Percentiles rank a stretch among this genome's conserved stretches.
phyloP scores from a whole-genome alignment of 1,140 invertebrate species.

The Eriosoma lanigerum region DNA sequence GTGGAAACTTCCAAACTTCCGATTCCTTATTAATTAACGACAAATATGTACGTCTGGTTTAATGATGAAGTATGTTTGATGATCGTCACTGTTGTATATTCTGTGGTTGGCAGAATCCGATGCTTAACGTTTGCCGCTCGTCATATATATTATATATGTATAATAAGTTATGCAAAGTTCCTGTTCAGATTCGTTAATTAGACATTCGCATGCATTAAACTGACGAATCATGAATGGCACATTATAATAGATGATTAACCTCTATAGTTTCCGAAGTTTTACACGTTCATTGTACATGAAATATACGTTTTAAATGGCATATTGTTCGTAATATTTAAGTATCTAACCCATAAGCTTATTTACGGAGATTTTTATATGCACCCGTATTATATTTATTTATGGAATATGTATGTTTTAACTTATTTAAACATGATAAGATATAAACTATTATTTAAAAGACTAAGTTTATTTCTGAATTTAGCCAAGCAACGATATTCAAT shows the following conservation, averaged over 20 bases:
- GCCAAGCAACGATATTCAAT: too few species aligned
- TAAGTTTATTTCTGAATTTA: too few species aligned
- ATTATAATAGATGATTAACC: neutral
- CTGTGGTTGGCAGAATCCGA: slow-evolving; percentile 29
- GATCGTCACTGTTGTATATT: slow-evolving; percentile 36
- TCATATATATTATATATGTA: neutral
- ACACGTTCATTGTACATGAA: too few species aligned
- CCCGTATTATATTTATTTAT: too few species aligned
- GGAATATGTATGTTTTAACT: too few species aligned
- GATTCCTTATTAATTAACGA: slow-evolving; percentile 44
- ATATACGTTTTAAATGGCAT: too few species aligned
- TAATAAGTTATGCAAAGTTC: slow-evolving; percentile 30
- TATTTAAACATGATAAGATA: too few species aligned
- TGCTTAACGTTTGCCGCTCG: slow-evolving; percentile 26
- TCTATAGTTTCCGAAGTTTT: neutral
- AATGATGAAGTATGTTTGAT: slow-evolving; percentile 29
- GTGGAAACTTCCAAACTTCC: neutral
- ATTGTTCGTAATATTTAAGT: too few species aligned
- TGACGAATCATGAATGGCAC: neutral
- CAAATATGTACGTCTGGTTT: slow-evolving; percentile 6
- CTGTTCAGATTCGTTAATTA: slow-evolving; percentile 34
- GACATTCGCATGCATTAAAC: slow-evolving; percentile 16
- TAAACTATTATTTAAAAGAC: too few species aligned
- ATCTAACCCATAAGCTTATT: too few species aligned
- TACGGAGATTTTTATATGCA: too few species aligned